Conservation (phyloP, 2,113 vertebrate species). For the Athene cunicularia region DNA sequence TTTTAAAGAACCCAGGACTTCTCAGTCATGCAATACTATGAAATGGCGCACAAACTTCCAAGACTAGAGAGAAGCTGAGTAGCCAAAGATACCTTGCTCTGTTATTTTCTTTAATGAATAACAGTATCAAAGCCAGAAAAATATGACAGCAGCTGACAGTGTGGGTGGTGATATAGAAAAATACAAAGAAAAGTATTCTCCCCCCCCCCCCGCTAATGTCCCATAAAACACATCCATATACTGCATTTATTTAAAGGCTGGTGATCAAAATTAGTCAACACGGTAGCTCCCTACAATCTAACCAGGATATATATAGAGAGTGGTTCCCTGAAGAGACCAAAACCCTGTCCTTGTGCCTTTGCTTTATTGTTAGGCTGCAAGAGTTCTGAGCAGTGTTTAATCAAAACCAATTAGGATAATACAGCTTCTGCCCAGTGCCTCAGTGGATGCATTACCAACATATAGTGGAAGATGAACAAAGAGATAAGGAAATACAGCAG, state of each 20-base stretch:
- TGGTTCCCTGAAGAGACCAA: neutral
- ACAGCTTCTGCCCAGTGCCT: neutral
- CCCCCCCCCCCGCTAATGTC: rapidly evolving
- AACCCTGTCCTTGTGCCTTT: neutral
- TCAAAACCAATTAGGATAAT: neutral
- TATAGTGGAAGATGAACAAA: rapidly evolving
- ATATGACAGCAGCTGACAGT: constrained; percentile 7
- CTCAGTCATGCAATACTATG: neutral
- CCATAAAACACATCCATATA: neutral
- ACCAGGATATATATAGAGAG: neutral
- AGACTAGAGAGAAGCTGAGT: neutral
- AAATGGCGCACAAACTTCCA: neutral
- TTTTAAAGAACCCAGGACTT: neutral
- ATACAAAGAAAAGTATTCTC: neutral
- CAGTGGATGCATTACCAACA: neutral
- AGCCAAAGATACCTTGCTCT: neutral
- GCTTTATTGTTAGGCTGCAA: neutral
- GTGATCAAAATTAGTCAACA: neutral
- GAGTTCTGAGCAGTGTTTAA: neutral
- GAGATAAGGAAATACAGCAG: neutral
- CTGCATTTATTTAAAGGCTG: neutral
- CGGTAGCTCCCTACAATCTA: neutral
- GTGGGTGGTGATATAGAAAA: constrained; percentile 25
- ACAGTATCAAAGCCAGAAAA: constrained; percentile 5
- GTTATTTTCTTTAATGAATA: constrained; percentile 25